These are phyloP conservation scores for Ctena decussata DNA, from an alignment of 2,888 invertebrate species.

Conservation along the genomic window DNA sequence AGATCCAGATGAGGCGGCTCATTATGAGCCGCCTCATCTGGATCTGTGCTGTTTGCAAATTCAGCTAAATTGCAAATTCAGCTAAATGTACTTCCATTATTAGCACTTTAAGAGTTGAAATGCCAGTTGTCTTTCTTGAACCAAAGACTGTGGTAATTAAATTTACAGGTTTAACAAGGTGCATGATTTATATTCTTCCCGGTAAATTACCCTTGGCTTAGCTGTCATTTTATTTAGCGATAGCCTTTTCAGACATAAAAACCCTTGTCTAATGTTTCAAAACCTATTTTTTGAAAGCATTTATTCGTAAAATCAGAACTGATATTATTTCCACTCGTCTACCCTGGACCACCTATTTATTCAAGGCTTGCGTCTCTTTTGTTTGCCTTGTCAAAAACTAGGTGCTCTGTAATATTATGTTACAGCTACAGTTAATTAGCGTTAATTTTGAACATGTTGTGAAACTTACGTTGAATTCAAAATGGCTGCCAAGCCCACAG, in stretches of 20 bases:
- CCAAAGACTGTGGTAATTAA: conserved; percentile 54
- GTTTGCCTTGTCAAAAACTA: conserved; percentile 44
- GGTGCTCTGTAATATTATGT: conserved; percentile 43
- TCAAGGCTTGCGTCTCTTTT: conserved; percentile 18
- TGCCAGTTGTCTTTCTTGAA: too few relatives aligned
- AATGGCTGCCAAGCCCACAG: background rate
- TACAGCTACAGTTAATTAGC: conserved; percentile 56
- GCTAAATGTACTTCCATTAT: too few relatives aligned
- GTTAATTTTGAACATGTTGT: conserved; percentile 34
- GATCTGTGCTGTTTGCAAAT: too few relatives aligned
- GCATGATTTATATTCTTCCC: conserved; percentile 34
- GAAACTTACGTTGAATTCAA: background rate
- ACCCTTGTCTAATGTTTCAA: conserved; percentile 55
- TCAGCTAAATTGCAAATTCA: too few relatives aligned
- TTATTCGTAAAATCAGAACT: conserved; percentile 62
- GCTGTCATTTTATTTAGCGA: conserved; percentile 47
- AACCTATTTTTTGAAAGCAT: conserved; percentile 46
- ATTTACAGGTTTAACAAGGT: conserved; percentile 50
- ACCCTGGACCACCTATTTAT: background rate
- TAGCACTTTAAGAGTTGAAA: too few relatives aligned
- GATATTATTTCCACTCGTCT: conserved; percentile 57
- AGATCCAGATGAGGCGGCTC: background rate
- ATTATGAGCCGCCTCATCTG: background rate
- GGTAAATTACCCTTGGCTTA: conserved; percentile 48
- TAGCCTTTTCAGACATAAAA: conserved; percentile 52